Evolutionary conservation across 2,113 vertebrate genomes (phyloP), one percentile per base, ranked within the genome.

Genomic region (Mesoclemmys tuberculata): DNA sequence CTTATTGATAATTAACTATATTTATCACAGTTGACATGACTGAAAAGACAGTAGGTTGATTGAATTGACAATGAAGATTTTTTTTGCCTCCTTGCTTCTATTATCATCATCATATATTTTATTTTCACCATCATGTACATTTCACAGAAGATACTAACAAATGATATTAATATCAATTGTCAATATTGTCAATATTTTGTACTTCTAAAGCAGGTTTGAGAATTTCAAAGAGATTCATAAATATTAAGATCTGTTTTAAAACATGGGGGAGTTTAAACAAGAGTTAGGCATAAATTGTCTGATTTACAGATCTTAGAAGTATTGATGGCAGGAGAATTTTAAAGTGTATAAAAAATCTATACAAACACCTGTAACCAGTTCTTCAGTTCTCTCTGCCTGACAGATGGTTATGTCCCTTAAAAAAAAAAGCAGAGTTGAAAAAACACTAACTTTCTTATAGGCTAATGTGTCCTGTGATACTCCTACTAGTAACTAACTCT

Each of bases 361-460:
- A 58, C 38, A 31, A 2, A 2, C 8, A 22, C 2, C 6, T 89
- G 11, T 4, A n/a, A 22, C 1, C 1, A 16, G 2, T 74, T 94
- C 0, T 75, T 96, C 29, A 80, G 2, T 74, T 75, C 51, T 75
- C 24, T 80, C 9, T 77, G 7, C 87, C n/a, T 18, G 64, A 82
- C 85, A n/a, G 18, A 75, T 1, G 4, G 29, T 11, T 84, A 80
- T 4, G 18, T 79, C 26, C 1, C 6, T 87, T 92, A 84, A 92
- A 94, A 83, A 93, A 83, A 91, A 94, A 83, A 93, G 21, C 3
- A 38, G 10, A 51, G 8, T 4, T 71, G 64, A 71, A 26, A 92
- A 49, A 10, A 10, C 9, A 35, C 46, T 74, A 22, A 49, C 19
- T 77, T 80, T 52, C 31, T 83, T 64, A 27, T 51, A 64, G 14